Percentiles rank a stretch among this genome's conserved stretches.
phyloP scores from a whole-genome alignment of 1,140 invertebrate genomes.

The Penaeus japonicus region DNA sequence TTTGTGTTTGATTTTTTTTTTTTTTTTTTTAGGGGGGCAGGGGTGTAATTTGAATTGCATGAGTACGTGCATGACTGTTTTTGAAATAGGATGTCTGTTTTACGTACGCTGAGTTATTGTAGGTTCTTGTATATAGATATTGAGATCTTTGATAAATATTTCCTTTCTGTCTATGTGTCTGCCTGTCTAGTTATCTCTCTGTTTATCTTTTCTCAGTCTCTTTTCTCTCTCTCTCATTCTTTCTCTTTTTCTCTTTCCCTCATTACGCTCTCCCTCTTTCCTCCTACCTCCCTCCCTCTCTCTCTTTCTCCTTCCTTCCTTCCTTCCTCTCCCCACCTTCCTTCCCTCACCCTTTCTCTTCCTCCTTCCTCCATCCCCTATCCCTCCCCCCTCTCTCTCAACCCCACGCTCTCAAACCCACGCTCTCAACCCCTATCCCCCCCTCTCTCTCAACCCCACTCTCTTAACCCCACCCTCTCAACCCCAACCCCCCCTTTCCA shows the following conservation, averaged over 20 bases:
- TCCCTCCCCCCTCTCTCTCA: slow-evolving; percentile 86
- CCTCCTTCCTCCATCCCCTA: slow-evolving; percentile 61
- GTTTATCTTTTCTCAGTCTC: no score
- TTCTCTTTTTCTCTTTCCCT: background rate
- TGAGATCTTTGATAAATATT: no score
- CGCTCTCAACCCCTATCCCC: slow-evolving; percentile 59
- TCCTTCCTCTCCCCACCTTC: slow-evolving; percentile 59
- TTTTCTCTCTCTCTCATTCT: background rate
- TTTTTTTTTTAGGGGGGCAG: background rate
- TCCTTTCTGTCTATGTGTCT: no score
- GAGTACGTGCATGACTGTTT: no score
- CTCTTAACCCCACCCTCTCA: slow-evolving; percentile 41
- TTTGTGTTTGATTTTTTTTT: background rate
- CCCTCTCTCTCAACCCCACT: slow-evolving; percentile 22
- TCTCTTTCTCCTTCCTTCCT: slow-evolving; percentile 58
- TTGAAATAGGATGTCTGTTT: no score
- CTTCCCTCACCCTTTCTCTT: slow-evolving; percentile 3
- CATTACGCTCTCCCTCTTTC: background rate
- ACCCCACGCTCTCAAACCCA: slow-evolving; percentile 65
- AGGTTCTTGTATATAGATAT: no score
- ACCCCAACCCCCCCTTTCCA: slow-evolving; percentile 60
- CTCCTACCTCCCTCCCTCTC: slow-evolving; percentile 27
- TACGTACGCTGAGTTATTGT: no score
- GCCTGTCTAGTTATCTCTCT: no score
- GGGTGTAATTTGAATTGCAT: no score